Percentiles rank a stretch among this genome's conserved stretches.
These are phyloP conservation scores for Tangara arthus DNA, from an alignment of 2,797 vertebrate species.

Conservation along the genomic window DNA sequence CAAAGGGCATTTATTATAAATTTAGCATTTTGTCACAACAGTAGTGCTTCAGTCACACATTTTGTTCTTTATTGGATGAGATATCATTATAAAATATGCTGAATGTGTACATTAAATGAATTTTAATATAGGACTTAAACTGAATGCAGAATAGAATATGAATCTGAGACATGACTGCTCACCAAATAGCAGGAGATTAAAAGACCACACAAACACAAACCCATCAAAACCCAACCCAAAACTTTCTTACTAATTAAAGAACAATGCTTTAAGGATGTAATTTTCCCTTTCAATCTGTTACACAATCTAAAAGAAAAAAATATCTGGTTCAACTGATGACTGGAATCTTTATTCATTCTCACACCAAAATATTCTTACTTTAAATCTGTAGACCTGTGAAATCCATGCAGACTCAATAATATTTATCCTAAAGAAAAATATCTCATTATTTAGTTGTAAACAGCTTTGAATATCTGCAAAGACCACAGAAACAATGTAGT, in stretches of 20 bases:
- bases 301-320: neutral
- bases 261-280: neutral
- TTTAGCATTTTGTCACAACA: neutral
- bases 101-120: neutral
- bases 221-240: neutral
- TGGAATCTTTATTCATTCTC: neutral
- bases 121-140: neutral
- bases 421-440: neutral
- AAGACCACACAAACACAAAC: neutral
- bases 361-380: neutral
- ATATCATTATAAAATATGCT: neutral
- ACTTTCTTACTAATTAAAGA: neutral
- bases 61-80: neutral
- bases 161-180: neutral
- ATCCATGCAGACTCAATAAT: neutral
- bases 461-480: neutral
- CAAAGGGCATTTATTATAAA: neutral
- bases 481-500: neutral
- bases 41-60: neutral
- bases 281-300: neutral
- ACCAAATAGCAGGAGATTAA: neutral
- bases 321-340: neutral
- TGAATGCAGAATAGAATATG: neutral
- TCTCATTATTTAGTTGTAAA: neutral
- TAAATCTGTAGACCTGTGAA: neutral